phyloP scores from a whole-genome alignment of 2,797 vertebrate species.

The Eupleurogrammus muticus region DNA sequence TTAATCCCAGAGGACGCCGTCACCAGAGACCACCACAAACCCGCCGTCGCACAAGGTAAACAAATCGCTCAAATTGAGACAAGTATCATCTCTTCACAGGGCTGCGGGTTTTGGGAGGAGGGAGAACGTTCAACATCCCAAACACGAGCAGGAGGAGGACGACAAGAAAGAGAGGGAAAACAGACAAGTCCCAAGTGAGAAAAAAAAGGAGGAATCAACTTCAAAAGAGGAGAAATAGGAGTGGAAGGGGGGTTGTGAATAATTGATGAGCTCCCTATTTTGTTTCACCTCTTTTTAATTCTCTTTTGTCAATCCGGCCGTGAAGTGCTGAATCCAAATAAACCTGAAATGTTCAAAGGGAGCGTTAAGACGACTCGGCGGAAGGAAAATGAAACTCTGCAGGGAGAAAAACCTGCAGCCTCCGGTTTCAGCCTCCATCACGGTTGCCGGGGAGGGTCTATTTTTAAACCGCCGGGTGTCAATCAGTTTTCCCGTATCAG shows the following conservation, averaged over 20 bases:
- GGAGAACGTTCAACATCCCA: slow-evolving; percentile 33
- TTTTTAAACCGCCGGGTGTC: slow-evolving; percentile 71
- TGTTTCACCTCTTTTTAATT: slow-evolving; percentile 62
- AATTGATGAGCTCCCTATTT: slow-evolving; percentile 60
- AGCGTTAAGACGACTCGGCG: background rate
- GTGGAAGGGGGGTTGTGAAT: slow-evolving; percentile 64
- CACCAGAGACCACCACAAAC: slow-evolving; percentile 35
- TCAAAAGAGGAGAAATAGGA: slow-evolving; percentile 55
- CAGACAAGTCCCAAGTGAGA: slow-evolving; percentile 59
- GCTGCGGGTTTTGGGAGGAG: slow-evolving; percentile 31
- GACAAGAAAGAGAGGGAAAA: background rate
- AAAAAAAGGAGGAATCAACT: slow-evolving; percentile 38
- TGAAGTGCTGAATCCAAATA: slow-evolving; percentile 63
- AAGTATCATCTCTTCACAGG: slow-evolving; percentile 8
- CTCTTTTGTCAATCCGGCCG: slow-evolving; percentile 64
- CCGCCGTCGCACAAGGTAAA: slow-evolving; percentile 59
- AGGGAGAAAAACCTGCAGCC: slow-evolving; percentile 58
- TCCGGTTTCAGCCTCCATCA: slow-evolving; percentile 29
- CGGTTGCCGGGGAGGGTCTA: slow-evolving; percentile 32
- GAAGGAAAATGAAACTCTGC: slow-evolving; percentile 45
- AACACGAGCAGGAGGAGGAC: slow-evolving; percentile 36
- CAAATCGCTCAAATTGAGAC: slow-evolving; percentile 64
- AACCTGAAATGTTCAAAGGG: slow-evolving; percentile 63
- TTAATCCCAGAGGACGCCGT: slow-evolving; percentile 48
- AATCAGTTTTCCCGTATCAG: slow-evolving; percentile 62